Base-by-base conservation (phyloP, 2,888 invertebrate genomes). In the Acrocyrtus sp. region DNA sequence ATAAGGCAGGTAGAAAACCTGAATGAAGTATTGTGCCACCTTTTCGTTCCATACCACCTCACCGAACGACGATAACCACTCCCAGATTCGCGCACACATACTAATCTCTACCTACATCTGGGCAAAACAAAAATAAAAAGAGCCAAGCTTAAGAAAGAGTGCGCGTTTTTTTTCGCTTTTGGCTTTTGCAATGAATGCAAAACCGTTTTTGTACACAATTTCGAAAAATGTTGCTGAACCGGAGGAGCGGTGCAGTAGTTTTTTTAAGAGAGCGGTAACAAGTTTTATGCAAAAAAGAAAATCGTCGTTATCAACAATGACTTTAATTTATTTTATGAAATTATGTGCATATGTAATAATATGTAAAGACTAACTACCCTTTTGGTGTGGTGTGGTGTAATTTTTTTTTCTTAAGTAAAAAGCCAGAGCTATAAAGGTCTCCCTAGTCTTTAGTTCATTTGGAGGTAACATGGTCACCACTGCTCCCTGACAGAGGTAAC, bases 231-330 rank as follows among this genome's bases (percentile, higher is more conserved):
- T 41, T 66, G 66, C 51, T 43, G 22, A 66, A 57, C 66, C 57
- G 41, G 66, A 41, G 66, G 66, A 66, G 66, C 50, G 66, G 57
- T 45, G 17, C n/a, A 15, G n/a, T n/a, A n/a, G n/a, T n/a, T n/a
- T n/a, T n/a, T n/a, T n/a, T n/a, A n/a, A 45, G 19, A 45, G 22
- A 29, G 65, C 65, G 56, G 65, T 56, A 47, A 47, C 56, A 39
- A 43, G 45, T 54, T 66, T 66, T 26, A 53, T 15, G 27, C 27
- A 26, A 50, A 60, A 34, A 21, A 53, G 29, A 45, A 17, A 58
- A n/a, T 27, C 27, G 34, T 29, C 27, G 10, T 26, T 21, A 47
- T 45, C 48, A 27, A n/a, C 8, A 48, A 48, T 60, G 48, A 48
- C 60, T 48, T 60, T 60, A 47, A 60, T 47, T 60, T 60, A 58